Percentiles rank a stretch among this genome's conserved stretches.
These are phyloP conservation scores for Liopterus haemorrhoidalis DNA, from an alignment of 2,888 invertebrate species.

Conservation along the genomic window DNA sequence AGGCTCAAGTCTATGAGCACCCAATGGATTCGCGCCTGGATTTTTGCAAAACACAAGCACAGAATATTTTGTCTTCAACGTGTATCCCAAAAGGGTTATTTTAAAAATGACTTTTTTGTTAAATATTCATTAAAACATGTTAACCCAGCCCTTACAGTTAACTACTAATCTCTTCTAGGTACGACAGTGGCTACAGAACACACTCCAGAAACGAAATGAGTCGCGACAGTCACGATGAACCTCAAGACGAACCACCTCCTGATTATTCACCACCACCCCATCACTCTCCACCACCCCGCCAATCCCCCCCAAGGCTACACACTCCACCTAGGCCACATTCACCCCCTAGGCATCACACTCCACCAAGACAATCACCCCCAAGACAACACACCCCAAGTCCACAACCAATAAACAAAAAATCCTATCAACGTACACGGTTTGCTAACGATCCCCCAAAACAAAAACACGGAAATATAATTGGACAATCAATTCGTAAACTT, in stretches of 20 bases:
- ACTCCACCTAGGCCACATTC: background rate
- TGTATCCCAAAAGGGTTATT: too few species aligned
- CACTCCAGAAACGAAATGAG: conserved; percentile 53
- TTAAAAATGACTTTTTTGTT: too few species aligned
- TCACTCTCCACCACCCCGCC: background rate
- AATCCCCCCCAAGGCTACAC: background rate
- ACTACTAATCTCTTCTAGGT: conserved; percentile 37
- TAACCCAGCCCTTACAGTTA: too few species aligned
- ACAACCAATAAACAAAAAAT: conserved; percentile 48
- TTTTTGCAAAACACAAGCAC: too few species aligned
- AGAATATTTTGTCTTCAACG: too few species aligned
- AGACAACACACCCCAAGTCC: conserved; percentile 41
- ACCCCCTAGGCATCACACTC: background rate
- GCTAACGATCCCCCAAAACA: conserved; percentile 47
- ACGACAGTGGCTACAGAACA: conserved; percentile 55
- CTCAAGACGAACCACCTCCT: conserved; percentile 60
- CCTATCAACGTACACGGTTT: conserved; percentile 67
- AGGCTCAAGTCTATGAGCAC: too few species aligned
- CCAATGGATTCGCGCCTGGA: too few species aligned
- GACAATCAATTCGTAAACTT: conserved; percentile 74
- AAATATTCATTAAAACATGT: too few species aligned
- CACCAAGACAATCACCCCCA: conserved; percentile 32
- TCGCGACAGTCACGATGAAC: conserved; percentile 43
- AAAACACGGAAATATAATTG: conserved; percentile 46
- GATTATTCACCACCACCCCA: conserved; percentile 61